Percentiles rank a stretch among this genome's conserved stretches.
These are phyloP conservation scores for Cyrtorhinus lividipennis DNA, from an alignment of 1,140 invertebrate species.

Conservation along the genomic window DNA sequence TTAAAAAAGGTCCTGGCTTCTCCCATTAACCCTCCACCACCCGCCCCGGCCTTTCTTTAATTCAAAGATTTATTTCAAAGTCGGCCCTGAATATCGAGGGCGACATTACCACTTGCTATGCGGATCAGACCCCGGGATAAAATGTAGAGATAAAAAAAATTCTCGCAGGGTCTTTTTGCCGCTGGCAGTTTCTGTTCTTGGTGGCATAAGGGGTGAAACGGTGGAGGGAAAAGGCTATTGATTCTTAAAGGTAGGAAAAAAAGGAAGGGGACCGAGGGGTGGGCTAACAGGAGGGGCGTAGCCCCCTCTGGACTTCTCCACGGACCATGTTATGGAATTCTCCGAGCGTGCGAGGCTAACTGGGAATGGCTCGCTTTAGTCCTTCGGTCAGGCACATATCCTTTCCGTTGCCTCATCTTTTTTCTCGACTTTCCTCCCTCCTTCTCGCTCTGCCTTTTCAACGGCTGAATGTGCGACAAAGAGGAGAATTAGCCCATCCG, in stretches of 20 bases:
- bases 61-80: constrained; percentile 10
- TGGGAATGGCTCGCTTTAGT: neutral
- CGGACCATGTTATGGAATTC: neutral
- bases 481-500: neutral
- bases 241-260: neutral
- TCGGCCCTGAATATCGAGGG: constrained; percentile 9
- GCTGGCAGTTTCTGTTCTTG: constrained; percentile 4
- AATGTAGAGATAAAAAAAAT: constrained; percentile 7
- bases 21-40: constrained; percentile 1
- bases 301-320: neutral
- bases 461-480: no score
- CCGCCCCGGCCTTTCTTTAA: neutral
- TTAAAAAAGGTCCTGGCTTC: neutral
- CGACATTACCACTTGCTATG: constrained; percentile 6
- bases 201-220: neutral
- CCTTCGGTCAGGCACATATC: neutral
- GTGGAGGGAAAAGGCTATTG: neutral
- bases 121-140: constrained; percentile 2
- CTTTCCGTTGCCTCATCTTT: neutral
- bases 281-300: neutral
- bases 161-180: constrained; percentile 1
- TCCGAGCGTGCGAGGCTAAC: neutral
- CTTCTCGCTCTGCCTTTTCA: neutral
- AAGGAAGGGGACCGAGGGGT: neutral
- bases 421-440: no score